These are phyloP conservation scores for Laupala kohalensis DNA, from an alignment of 1,140 invertebrate genomes.

Conservation along the genomic window DNA sequence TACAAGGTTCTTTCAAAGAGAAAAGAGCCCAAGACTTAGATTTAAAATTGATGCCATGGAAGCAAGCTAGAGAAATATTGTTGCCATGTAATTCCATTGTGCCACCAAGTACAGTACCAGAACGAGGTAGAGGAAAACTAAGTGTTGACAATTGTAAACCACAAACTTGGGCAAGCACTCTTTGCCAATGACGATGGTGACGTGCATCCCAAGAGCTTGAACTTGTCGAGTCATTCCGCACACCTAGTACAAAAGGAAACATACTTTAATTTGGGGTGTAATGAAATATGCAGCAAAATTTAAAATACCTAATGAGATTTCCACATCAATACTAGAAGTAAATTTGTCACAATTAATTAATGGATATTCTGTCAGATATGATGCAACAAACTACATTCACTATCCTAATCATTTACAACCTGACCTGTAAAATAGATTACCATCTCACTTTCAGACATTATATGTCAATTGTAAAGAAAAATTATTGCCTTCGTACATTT, in stretches of 20 bases:
- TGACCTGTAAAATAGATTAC: too few relatives aligned
- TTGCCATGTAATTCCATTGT: constrained; percentile 72
- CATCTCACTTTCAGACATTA: too few relatives aligned
- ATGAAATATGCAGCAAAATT: too few relatives aligned
- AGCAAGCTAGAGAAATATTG: constrained; percentile 90
- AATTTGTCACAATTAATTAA: too few relatives aligned
- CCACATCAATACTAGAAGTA: too few relatives aligned
- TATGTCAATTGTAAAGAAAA: too few relatives aligned
- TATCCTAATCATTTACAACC: too few relatives aligned
- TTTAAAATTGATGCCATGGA: constrained; percentile 94
- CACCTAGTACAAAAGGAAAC: not conserved
- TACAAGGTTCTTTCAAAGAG: constrained; percentile 84
- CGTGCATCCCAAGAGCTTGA: constrained; percentile 39
- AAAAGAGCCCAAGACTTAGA: constrained; percentile 95
- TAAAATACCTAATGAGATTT: too few relatives aligned
- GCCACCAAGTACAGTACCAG: constrained; percentile 79
- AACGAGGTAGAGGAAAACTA: constrained; percentile 40
- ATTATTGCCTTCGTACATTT: too few relatives aligned
- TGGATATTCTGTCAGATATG: too few relatives aligned
- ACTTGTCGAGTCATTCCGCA: not conserved
- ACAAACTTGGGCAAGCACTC: constrained; percentile 54
- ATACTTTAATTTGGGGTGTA: too few relatives aligned
- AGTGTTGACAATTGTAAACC: constrained; percentile 64
- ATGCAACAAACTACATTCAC: too few relatives aligned
- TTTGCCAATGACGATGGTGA: constrained; percentile 89